Base-by-base conservation (phyloP, 2,113 vertebrate species). In the Percopsis transmontana region DNA sequence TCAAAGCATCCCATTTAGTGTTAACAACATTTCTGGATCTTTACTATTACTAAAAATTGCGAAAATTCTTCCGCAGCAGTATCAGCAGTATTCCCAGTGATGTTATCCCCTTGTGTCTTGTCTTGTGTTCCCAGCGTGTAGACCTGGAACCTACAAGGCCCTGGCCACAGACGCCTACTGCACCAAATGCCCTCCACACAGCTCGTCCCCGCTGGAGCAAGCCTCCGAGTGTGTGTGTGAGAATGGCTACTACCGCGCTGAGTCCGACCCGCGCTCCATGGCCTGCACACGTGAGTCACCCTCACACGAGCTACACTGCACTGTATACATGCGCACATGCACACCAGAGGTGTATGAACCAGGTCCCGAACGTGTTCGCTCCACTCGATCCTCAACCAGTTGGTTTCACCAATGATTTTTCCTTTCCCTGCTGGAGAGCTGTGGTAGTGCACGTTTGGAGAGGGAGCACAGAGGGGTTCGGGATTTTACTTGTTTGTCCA, bases 111-210 rank as follows among this genome's bases (percentile, higher is more conserved):
- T 2, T 60, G 15, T 57, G 12, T 18, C 1, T 48, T 12, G 54
- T 68, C 20, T 75, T 79, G 47, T 62, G 57, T 45, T 0, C 59
- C 80, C 81, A 94, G 93, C 93, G 0, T 94, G 93, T 81, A 85
- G 91, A 69, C 89, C 91, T 1, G 92, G 93, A 21, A 92, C 90
- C 68, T 94, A 93, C 87, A 94, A 93, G 83, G 92, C 93, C 47
- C 91, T 89, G 1, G 86, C 91, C 66, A 89, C 89, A 5, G 93
- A 94, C 40, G 86, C 90, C 60, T 92, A 90, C 89, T 94, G 93
- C 83, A 88, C 84, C 73, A 93, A 93, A 77, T 94, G 93, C 66
- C 93, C 93, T 24, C 90, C 90, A 3, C 91, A 93, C 85, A 94
- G 93, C 84, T 91, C 86, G 52, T 92, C 93, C 11, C 84, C 88